These are phyloP conservation scores for Caenorhabditis macrosperma DNA, from an alignment of 2,888 invertebrate species.

Conservation along the genomic window DNA sequence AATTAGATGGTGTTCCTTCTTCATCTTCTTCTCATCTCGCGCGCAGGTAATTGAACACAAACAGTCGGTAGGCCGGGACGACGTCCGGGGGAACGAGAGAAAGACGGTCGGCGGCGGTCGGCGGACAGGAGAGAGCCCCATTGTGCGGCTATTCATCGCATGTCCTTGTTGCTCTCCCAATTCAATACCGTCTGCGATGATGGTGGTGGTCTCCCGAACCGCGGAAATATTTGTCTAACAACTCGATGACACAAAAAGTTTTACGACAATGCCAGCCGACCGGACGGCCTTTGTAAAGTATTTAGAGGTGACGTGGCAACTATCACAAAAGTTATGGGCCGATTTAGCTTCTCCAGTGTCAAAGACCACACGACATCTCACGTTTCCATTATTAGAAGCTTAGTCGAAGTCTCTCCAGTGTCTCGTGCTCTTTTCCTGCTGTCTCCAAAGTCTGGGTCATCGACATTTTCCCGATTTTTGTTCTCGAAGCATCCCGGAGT, in stretches of 20 bases:
- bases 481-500: background rate
- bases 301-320: constrained; percentile 27
- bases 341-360: background rate
- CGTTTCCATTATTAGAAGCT: too few relatives aligned
- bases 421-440: background rate
- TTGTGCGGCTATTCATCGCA: constrained; percentile 53
- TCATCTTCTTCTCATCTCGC: constrained; percentile 36
- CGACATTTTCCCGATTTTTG: background rate
- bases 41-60: constrained; percentile 57
- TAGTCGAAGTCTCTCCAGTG: too few relatives aligned
- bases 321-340: background rate
- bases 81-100: constrained; percentile 42
- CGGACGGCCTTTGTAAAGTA: constrained; percentile 36
- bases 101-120: constrained; percentile 33
- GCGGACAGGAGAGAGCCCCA: constrained; percentile 34
- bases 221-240: constrained; percentile 57
- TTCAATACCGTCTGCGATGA: constrained; percentile 53
- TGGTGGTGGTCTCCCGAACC: constrained; percentile 54
- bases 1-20: constrained; percentile 47
- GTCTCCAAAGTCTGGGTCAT: background rate
- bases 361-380: too few relatives aligned
- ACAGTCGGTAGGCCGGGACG: constrained; percentile 44
- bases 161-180: constrained; percentile 55
- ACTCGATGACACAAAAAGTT: constrained; percentile 59
- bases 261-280: constrained; percentile 48